Evolutionary conservation across 2,797 vertebrate species (phyloP), one percentile per base, ranked within the genome.

Genomic region (Pelodytes ibericus): DNA sequence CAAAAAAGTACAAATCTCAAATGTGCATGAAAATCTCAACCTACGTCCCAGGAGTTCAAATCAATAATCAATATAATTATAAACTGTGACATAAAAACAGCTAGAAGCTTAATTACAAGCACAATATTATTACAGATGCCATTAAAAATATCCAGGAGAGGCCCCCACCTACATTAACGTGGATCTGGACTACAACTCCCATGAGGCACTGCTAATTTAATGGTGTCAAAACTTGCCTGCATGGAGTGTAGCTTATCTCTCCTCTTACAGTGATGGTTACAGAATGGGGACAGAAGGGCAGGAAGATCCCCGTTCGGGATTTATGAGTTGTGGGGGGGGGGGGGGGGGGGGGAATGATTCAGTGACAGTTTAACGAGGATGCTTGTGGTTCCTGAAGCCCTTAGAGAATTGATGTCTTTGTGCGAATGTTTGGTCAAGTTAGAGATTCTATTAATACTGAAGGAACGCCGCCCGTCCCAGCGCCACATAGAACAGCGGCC

Each of bases 371-470:
- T 60, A 60, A 18, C 2, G 58, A 60, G 58, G 58, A 44, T 5
- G 2, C 31, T 60, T 2, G n/a, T 60, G 26, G 26, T 60, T 26
- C 58, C 16, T 18, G 58, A 60, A 60, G 2, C 58, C n/a, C 24
- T 53, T 27, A 18, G 22, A 25, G 29, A 29, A 18, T 41, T 56
- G 39, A 62, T 24, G 41, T 18, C 39, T 25, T 58, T 31, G 39
- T 29, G 57, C 57, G 25, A 67, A 57, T 25, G n/a, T 70, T 56
- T 63, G 59, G 39, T 63, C 58, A 18, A 69, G 30, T 75, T 53
- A 53, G 20, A 25, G 57, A 53, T 61, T 33, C 26, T 33, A 58
- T 20, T 44, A n/a, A 71, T 57, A 36, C 36, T 20, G 41, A 70
- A 49, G 53, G 20, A n/a, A 51, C 25, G 58, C 30, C 15, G 0